Evolutionary conservation across 1,140 invertebrate genomes (phyloP).

Genomic region (Pteromalus puparum): DNA sequence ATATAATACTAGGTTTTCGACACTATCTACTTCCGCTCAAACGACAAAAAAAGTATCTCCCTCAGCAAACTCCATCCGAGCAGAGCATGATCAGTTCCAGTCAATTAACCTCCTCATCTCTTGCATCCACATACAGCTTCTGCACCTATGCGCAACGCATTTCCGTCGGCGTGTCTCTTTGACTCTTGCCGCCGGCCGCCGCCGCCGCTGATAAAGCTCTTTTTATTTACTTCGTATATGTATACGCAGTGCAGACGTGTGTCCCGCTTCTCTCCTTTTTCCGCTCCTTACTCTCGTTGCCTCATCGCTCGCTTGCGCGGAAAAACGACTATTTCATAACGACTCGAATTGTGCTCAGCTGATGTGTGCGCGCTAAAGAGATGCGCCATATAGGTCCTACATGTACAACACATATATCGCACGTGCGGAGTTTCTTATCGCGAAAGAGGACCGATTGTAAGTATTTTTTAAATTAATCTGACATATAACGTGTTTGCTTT

Average conservation of each 20-base stretch:
- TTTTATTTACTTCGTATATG: neutral
- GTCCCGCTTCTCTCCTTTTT: neutral
- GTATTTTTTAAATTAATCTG: too few species aligned
- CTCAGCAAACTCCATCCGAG: neutral
- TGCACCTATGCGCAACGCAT: neutral
- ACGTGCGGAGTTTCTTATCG: too few species aligned
- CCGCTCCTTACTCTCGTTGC: neutral
- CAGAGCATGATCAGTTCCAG: neutral
- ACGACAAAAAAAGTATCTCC: too few species aligned
- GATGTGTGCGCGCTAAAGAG: too few species aligned
- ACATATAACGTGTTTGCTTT: too few species aligned
- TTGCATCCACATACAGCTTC: neutral
- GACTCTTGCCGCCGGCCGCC: neutral
- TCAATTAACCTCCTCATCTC: neutral
- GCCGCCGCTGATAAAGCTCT: neutral
- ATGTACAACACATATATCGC: too few species aligned
- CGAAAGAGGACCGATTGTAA: too few species aligned
- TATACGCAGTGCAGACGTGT: neutral
- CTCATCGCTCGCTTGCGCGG: too few species aligned
- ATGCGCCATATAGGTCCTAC: too few species aligned
- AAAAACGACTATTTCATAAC: neutral
- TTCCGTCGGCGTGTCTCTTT: neutral
- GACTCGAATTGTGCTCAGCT: neutral
- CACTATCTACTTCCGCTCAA: too few species aligned
- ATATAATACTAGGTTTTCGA: too few species aligned